Conservation (phyloP, 2,797 vertebrate species). For the Botia kubotai region DNA sequence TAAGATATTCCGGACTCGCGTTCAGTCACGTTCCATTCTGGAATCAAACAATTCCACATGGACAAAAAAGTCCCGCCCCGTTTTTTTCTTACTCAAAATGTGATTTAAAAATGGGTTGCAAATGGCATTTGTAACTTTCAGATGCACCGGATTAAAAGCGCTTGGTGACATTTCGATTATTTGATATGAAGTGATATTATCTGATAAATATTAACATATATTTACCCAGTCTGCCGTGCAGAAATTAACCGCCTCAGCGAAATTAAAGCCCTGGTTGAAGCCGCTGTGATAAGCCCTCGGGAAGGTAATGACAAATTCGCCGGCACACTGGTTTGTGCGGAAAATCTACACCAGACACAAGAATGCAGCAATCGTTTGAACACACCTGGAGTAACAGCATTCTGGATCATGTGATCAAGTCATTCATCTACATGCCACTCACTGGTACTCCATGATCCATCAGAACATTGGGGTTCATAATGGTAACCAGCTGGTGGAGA, state of each 20-base stretch:
- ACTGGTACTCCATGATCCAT: slow-evolving; percentile 97
- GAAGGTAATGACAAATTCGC: slow-evolving; percentile 98
- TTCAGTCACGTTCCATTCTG: no score
- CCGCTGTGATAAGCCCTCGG: slow-evolving; percentile 98
- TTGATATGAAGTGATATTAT: no score
- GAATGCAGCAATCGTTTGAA: background rate
- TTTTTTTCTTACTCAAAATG: background rate
- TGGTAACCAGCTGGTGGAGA: slow-evolving; percentile 98
- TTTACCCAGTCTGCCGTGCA: slow-evolving; percentile 97
- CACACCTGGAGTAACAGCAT: background rate
- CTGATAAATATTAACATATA: background rate
- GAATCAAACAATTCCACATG: no score
- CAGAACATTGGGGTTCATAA: slow-evolving; percentile 98
- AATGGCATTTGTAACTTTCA: background rate
- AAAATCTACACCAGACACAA: slow-evolving; percentile 81
- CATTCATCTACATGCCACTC: slow-evolving; percentile 63
- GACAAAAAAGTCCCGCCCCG: no score
- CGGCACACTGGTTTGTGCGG: slow-evolving; percentile 97
- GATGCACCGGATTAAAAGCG: background rate
- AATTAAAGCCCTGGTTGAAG: slow-evolving; percentile 99
- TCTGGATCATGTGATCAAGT: background rate
- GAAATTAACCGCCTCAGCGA: slow-evolving; percentile 98
- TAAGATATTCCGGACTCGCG: no score
- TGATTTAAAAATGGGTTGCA: background rate
- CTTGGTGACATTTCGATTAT: background rate